These are phyloP conservation scores for Drosophila meridionalis DNA, from an alignment of 2,888 invertebrate species.

Conservation along the genomic window DNA sequence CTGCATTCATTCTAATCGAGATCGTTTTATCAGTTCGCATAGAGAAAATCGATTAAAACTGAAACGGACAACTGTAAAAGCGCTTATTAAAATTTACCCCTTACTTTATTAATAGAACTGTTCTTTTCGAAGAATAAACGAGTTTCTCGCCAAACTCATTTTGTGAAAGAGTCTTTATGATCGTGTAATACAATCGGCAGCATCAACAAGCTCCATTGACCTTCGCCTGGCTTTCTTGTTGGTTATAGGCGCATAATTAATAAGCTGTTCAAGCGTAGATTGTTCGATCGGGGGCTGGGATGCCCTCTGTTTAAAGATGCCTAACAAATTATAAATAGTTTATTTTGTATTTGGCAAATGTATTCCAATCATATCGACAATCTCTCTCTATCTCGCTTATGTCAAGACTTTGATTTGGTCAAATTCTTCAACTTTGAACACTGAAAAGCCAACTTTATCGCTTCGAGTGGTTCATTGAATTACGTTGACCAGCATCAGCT, in stretches of 20 bases:
- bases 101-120: slow-evolving; percentile 16
- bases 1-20: slow-evolving; percentile 8
- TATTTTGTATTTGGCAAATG: background rate
- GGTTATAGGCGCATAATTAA: slow-evolving; percentile 16
- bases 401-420: slow-evolving; percentile 19
- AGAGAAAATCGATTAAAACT: slow-evolving; percentile 12
- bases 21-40: slow-evolving; percentile 12
- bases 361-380: slow-evolving; percentile 1
- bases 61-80: slow-evolving; percentile 8
- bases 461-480: slow-evolving; percentile 58
- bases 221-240: slow-evolving; percentile 35
- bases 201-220: slow-evolving; percentile 37
- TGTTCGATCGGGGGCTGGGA: background rate
- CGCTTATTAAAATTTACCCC: slow-evolving; percentile 5
- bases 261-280: slow-evolving; percentile 6
- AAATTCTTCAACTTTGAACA: slow-evolving; percentile 18
- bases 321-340: background rate
- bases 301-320: background rate
- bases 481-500: slow-evolving; percentile 68
- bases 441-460: slow-evolving; percentile 22
- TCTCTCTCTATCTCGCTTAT: slow-evolving; percentile 2
- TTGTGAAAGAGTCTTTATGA: slow-evolving; percentile 13
- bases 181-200: slow-evolving; percentile 26
- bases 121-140: slow-evolving; percentile 19
- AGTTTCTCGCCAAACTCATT: slow-evolving; percentile 18